These are phyloP conservation scores for Anolis sagrei DNA, from an alignment of 2,113 vertebrate species.

Conservation along the genomic window DNA sequence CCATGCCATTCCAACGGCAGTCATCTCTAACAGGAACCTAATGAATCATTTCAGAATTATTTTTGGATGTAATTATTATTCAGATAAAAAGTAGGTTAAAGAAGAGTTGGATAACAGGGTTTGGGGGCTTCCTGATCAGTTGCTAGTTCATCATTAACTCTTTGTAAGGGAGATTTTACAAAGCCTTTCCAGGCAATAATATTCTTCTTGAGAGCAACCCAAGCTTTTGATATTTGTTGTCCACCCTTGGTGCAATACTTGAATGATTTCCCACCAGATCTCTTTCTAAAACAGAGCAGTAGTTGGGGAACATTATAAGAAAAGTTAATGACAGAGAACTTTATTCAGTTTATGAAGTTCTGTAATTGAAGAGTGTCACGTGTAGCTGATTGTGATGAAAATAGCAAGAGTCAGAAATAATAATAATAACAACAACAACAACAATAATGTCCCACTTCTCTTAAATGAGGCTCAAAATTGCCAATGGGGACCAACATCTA, in stretches of 20 bases:
- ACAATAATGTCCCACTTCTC: no score
- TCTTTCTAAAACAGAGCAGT: background rate
- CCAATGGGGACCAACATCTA: no score
- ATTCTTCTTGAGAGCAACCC: background rate
- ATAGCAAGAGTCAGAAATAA: background rate
- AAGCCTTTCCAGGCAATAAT: background rate
- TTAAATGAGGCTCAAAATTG: no score
- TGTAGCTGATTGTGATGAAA: background rate
- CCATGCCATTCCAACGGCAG: background rate
- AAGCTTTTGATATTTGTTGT: background rate
- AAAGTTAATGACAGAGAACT: no score
- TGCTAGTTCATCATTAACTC: background rate
- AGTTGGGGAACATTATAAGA: no score
- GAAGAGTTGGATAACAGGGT: slow-evolving; percentile 1
- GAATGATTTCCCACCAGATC: background rate
- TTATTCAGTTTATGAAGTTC: no score
- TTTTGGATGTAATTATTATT: slow-evolving; percentile 17
- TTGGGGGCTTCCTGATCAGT: background rate
- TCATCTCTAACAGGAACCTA: background rate
- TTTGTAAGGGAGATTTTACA: background rate
- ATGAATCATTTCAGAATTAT: slow-evolving; percentile 24
- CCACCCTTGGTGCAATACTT: no score
- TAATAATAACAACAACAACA: no score
- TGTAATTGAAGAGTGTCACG: no score
- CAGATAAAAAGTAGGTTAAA: slow-evolving; percentile 2